phyloP scores from a whole-genome alignment of 2,113 vertebrate genomes.

The Chaetorhynchus papuensis region DNA sequence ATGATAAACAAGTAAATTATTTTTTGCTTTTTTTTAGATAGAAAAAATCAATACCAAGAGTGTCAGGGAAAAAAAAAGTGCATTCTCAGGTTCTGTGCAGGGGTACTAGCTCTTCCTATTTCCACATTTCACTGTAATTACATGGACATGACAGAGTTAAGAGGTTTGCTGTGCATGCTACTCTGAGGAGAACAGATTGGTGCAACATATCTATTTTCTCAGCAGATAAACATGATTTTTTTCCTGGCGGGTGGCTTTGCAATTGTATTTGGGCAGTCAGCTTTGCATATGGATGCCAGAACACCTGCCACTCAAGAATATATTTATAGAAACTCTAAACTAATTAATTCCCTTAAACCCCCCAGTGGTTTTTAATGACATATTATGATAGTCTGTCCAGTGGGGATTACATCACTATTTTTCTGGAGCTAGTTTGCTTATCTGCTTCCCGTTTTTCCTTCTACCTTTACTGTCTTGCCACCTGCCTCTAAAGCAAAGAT shows the following conservation, averaged over 20 bases:
- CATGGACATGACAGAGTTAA: slow-evolving; percentile 12
- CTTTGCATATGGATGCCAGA: slow-evolving; percentile 33
- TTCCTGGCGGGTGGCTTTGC: background rate
- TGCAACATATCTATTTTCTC: slow-evolving; percentile 18
- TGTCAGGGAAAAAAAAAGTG: background rate
- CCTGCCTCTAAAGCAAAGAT: background rate
- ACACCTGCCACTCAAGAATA: slow-evolving; percentile 26
- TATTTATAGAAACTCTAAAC: slow-evolving; percentile 61
- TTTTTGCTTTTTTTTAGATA: background rate
- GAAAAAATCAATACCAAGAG: background rate
- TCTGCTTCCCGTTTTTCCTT: background rate
- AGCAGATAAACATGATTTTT: slow-evolving; percentile 47
- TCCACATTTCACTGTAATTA: background rate
- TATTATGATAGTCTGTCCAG: background rate
- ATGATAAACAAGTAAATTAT: background rate
- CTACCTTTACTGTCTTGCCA: background rate
- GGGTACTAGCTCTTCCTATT: background rate
- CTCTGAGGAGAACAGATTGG: slow-evolving; percentile 13
- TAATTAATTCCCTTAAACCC: slow-evolving; percentile 51
- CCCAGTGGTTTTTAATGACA: slow-evolving; percentile 17
- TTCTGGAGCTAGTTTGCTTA: background rate
- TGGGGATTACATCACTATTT: background rate
- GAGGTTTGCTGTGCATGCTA: background rate
- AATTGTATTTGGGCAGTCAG: slow-evolving; percentile 26
- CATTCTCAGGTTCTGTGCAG: background rate